Conservation (phyloP, 2,113 vertebrate species). For the Nipponia nippon region DNA sequence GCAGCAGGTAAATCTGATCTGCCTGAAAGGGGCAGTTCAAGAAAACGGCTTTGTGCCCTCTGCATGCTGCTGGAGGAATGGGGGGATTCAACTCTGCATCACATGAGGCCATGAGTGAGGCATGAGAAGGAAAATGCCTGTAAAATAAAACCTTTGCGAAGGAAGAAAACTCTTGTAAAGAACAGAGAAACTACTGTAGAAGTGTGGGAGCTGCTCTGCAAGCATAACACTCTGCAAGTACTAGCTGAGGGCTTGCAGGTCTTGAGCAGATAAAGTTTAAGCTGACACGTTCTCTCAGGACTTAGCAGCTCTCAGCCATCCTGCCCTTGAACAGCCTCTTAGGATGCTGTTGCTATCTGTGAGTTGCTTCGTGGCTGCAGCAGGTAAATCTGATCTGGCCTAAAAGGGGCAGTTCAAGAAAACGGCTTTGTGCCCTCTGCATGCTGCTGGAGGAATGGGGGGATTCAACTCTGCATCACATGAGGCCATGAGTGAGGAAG, state of each 20-base stretch:
- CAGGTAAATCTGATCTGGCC: not conserved
- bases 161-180: not conserved
- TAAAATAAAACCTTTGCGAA: not conserved
- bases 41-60: not conserved
- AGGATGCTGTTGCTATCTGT: not conserved
- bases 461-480: accelerated
- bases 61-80: not conserved
- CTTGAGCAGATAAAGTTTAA: not conserved
- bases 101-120: accelerated
- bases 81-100: not conserved
- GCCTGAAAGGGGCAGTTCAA: not conserved
- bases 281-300: not conserved
- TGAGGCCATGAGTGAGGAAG: not conserved
- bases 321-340: not conserved
- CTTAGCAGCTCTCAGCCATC: not conserved
- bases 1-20: not conserved
- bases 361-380: not conserved
- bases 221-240: accelerated
- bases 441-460: not conserved
- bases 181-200: not conserved
- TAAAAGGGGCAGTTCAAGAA: not conserved
- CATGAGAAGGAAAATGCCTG: not conserved
- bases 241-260: not conserved
- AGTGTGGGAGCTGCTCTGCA: not conserved
- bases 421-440: not conserved